A percentile compares a stretch with the other conserved stretches of the same genome.
These are phyloP conservation scores for Caradrina clavipalpis DNA, from an alignment of 2,888 invertebrate species.

Conservation along the genomic window DNA sequence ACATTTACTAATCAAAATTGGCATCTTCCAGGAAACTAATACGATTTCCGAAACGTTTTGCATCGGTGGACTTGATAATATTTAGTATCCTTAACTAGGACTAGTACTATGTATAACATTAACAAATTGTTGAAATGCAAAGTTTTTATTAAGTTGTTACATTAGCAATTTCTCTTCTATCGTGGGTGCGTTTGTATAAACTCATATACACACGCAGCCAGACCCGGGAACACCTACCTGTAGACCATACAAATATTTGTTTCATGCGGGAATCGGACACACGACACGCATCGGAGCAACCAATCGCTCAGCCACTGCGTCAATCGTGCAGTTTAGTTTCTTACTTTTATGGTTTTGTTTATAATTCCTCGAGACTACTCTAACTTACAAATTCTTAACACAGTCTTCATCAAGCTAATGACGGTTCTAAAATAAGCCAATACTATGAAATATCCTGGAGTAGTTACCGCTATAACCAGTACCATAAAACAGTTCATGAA, in stretches of 20 bases:
- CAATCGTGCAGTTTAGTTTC: too few species aligned
- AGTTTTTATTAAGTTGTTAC: neutral
- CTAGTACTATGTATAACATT: conserved; percentile 26
- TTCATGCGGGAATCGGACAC: too few species aligned
- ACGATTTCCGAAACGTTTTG: conserved; percentile 46
- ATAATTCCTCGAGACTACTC: too few species aligned
- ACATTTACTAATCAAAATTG: conserved; percentile 25
- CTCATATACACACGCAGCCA: too few species aligned
- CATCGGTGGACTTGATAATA: conserved; percentile 25
- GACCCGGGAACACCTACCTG: too few species aligned
- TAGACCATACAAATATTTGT: too few species aligned
- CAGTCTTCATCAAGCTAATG: neutral
- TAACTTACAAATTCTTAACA: neutral
- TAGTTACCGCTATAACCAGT: neutral
- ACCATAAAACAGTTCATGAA: conserved; percentile 24
- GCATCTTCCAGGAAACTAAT: conserved; percentile 58
- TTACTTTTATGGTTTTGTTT: too few species aligned
- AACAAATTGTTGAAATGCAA: neutral
- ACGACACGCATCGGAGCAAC: too few species aligned
- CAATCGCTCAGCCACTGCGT: too few species aligned
- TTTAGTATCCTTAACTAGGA: conserved; percentile 37
- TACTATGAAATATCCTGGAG: neutral
- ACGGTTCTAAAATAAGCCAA: neutral
- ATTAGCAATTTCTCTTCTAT: too few species aligned
- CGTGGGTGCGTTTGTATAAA: too few species aligned